Conservation (phyloP, 2,888 invertebrate species). For the Lasioglossum zephyrum region DNA sequence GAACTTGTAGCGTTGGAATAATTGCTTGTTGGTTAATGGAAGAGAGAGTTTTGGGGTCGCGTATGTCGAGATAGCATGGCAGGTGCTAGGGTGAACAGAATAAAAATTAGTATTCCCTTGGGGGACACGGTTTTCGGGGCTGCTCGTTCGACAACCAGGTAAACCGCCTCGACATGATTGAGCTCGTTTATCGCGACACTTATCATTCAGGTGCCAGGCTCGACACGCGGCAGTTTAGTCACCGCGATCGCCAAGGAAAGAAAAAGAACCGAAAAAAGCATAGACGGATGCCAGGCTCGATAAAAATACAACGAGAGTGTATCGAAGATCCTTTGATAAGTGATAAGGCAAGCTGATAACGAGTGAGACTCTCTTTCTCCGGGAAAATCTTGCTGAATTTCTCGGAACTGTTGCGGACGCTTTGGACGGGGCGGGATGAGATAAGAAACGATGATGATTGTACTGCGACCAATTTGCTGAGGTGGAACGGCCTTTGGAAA, state of each 20-base stretch:
- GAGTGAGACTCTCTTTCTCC: conserved; percentile 20
- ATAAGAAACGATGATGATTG: conserved; percentile 20
- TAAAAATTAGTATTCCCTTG: conserved; percentile 39
- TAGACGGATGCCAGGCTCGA: conserved; percentile 44
- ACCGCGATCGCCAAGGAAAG: conserved; percentile 42
- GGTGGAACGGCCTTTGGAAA: background rate
- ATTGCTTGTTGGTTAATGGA: conserved; percentile 6
- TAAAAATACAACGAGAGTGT: conserved; percentile 52
- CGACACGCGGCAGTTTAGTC: conserved; percentile 62
- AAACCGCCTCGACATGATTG: conserved; percentile 43
- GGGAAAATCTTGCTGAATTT: conserved; percentile 50
- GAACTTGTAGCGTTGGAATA: conserved; percentile 13
- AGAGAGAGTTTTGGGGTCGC: background rate
- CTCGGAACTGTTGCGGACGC: conserved; percentile 6
- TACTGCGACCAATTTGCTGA: background rate
- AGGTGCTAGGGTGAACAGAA: conserved; percentile 28
- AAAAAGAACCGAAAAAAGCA: conserved; percentile 9
- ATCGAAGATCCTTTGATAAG: conserved; percentile 42
- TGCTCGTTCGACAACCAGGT: conserved; percentile 35
- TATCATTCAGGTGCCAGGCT: conserved; percentile 62
- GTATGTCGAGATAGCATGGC: background rate
- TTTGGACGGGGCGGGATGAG: background rate
- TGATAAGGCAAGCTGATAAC: conserved; percentile 49
- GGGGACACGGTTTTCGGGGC: conserved; percentile 40
- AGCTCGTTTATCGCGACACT: conserved; percentile 51